Base-by-base conservation (phyloP, 2,797 vertebrate species). In the Hypotaenidia philippensis region DNA sequence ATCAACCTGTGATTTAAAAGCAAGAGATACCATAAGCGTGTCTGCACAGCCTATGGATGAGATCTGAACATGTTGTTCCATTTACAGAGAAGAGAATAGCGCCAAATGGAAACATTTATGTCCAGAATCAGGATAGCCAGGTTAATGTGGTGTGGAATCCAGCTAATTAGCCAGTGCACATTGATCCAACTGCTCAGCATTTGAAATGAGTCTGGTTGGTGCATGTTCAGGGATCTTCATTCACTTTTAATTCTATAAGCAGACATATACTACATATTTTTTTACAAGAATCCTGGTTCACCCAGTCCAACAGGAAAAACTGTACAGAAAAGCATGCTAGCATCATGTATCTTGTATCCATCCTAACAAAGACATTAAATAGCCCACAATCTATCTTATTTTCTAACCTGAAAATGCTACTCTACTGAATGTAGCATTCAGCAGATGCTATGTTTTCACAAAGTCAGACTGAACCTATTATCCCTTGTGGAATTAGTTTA, bases 101-200 rank as follows among this genome's bases (percentile, higher is more conserved):
- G 49, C 61, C 91, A 93, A 94, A 91, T 64, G 60, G 78, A 93
- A 95, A 87, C 29, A 83, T 31, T 91, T 74, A 89, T 89, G 93
- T 83, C 79, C 91, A 91, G 87, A 89, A 85, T 85, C 82, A 56
- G 41, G 93, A 80, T 27, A 84, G 81, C 52, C 71, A 87, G 32
- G 49, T 87, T 87, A 90, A 93, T 70, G 70, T 44, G 59, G 27
- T 47, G 59, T 14, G 69, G 77, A 87, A 86, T 88, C 23, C 55
- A 81, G 52, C 44, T 90, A 72, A 82, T 63, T 84, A 87, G 64
- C 57, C 69, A 85, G 70, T 44, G 49, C 68, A 74, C 52, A 88
- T 57, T 71, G 79, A 88, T 52, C 64, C 65, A 86, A 78, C n/a
- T 44, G 36, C 26, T 60, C 64, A 64, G 18, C 57, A 83, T 80